These are phyloP conservation scores for Myotis brandtii DNA, from an alignment of 2,113 vertebrate genomes.

Conservation along the genomic window DNA sequence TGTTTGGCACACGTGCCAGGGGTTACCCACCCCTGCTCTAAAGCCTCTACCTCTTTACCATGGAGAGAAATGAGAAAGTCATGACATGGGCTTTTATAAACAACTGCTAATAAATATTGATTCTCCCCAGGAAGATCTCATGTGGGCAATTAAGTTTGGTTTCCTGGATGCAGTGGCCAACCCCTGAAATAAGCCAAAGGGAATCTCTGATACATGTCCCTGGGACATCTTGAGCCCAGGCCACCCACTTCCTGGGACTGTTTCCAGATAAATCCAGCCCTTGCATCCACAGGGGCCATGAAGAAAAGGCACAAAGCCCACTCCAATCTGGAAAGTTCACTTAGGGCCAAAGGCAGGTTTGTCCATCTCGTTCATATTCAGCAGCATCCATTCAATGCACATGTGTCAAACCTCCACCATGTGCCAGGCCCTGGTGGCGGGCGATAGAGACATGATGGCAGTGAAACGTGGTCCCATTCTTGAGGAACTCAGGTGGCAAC, in stretches of 20 bases:
- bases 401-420: neutral
- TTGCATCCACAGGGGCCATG: neutral
- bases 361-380: neutral
- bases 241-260: neutral
- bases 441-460: neutral
- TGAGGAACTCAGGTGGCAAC: neutral
- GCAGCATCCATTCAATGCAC: neutral
- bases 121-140: neutral
- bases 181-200: neutral
- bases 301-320: neutral
- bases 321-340: neutral
- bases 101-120: constrained; percentile 14
- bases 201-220: neutral
- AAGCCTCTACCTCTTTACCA: neutral
- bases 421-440: neutral
- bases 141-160: neutral
- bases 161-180: neutral
- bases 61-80: neutral
- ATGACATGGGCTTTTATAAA: neutral
- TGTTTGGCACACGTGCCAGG: too few species aligned
- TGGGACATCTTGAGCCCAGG: neutral
- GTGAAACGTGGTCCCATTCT: neutral
- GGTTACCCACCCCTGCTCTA: neutral
- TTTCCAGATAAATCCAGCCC: neutral
- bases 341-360: neutral